Evolutionary conservation across 2,113 vertebrate genomes (phyloP).

Genomic region (Hystrix cristata): DNA sequence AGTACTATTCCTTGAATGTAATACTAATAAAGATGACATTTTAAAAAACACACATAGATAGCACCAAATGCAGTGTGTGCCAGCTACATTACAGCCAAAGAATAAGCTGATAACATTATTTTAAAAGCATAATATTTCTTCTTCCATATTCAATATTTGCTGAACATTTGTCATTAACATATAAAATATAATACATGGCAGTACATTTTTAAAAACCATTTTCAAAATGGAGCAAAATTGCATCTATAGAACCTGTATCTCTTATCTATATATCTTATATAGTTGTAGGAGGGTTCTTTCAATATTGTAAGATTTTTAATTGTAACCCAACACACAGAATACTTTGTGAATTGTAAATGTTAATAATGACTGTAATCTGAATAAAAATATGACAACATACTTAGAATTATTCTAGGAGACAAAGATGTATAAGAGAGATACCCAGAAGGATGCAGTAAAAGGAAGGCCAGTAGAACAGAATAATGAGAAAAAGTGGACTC

Average conservation of each 20-base stretch:
- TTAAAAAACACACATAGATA: slow-evolving; percentile 82
- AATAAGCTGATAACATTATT: slow-evolving; percentile 66
- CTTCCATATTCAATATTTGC: slow-evolving; percentile 49
- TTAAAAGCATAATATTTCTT: slow-evolving; percentile 62
- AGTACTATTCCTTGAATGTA: slow-evolving; percentile 84
- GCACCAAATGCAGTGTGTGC: slow-evolving; percentile 54
- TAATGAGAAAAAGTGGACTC: background rate
- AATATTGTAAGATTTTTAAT: slow-evolving; percentile 3
- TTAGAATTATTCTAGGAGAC: slow-evolving; percentile 33
- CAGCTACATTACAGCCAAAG: slow-evolving; percentile 68
- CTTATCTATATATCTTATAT: background rate
- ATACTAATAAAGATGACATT: slow-evolving; percentile 88
- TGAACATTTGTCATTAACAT: slow-evolving; percentile 52
- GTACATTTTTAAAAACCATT: slow-evolving; percentile 38
- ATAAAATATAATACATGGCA: slow-evolving; percentile 30
- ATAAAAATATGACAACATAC: slow-evolving; percentile 15
- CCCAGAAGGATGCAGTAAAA: background rate
- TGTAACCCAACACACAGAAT: background rate
- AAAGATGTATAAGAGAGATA: background rate
- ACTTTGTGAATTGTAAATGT: slow-evolving; percentile 53
- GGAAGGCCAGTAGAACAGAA: background rate
- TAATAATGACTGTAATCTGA: slow-evolving; percentile 28
- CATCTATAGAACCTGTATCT: background rate
- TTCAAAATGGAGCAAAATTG: slow-evolving; percentile 34
- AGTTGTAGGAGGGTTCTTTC: background rate